Evolutionary conservation across 1,140 invertebrate species (phyloP), one percentile per base, ranked within the genome.

Genomic region (Vanessa atalanta): DNA sequence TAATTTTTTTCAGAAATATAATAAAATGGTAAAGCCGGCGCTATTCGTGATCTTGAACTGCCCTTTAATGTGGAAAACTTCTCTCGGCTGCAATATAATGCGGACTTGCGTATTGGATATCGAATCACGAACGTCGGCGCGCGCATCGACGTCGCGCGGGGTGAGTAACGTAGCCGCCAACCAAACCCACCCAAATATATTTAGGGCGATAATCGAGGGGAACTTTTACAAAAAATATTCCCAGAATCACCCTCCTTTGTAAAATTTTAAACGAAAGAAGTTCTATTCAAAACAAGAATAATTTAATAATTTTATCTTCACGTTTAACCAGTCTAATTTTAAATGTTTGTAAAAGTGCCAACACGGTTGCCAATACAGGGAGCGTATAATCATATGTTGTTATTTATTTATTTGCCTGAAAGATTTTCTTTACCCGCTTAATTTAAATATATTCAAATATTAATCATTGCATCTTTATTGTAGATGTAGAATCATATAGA

Each of bases 1-100:
- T 87, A 77, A 74, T 76, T 81, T 84, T 78, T 85, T 75, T 81
- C 82, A 76, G 72, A 75, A 76, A 79, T 83, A 75, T 74, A 77
- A 70, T 78, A 76, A 78, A 77, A 77, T 78, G 82, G 83, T 84
- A 80, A 78, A 80, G 81, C 82, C 69, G 75, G 78, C 82, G 82
- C 83, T 84, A 82, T 83, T 82, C 82, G 84, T 91, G 90, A 93
- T 91, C 90, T 93, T 92, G 90, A 92, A 90, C 88, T 91, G 90
- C 85, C 90, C 90, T 92, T 91, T 84, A 80, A 77, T 75, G 83
- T 83, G 81, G 83, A 87, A 91, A 89, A 82, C 82, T 82, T 85
- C 83, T 83, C 84, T 79, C 83, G 83, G 80, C 85, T 86, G 78
- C 84, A 82, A 78, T 72, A 79, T 77, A 83, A 78, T 76, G 75